Conservation (phyloP, 2,888 invertebrate species). For the Acrobasis consociella region DNA sequence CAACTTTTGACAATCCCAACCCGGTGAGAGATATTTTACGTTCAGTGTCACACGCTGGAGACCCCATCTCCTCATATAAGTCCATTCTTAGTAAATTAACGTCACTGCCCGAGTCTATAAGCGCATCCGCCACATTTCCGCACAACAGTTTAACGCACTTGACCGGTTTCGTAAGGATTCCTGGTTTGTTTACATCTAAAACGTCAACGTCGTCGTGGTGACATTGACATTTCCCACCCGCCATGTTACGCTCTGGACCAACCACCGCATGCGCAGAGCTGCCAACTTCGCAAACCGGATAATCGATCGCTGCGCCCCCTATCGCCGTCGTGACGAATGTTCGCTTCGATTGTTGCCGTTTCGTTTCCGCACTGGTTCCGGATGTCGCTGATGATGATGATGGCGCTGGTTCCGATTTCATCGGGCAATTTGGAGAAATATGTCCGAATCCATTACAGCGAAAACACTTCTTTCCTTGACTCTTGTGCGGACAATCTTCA, state of each 20-base stretch:
- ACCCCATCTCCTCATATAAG: not conserved
- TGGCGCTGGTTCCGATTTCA: not conserved
- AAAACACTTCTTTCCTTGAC: slow-evolving; percentile 2
- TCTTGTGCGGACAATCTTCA: not conserved
- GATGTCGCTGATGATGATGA: slow-evolving; percentile 1
- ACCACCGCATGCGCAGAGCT: not conserved
- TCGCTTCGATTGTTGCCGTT: not conserved
- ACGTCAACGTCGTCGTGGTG: not conserved
- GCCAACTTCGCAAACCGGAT: no score
- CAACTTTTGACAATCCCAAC: not conserved
- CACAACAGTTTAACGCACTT: not conserved
- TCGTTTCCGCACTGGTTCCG: not conserved
- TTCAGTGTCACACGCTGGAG: not conserved
- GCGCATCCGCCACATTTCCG: not conserved
- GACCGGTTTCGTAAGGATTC: no score
- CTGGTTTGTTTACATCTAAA: no score
- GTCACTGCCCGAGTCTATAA: slow-evolving; percentile 9
- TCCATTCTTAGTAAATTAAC: slow-evolving; percentile 1
- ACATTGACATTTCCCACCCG: not conserved
- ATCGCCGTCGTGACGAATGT: not conserved
- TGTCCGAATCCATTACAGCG: not conserved
- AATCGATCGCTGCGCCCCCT: not conserved
- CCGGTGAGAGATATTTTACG: not conserved
- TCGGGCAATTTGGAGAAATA: not conserved
- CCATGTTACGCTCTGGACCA: not conserved